Evolutionary conservation across 1,140 invertebrate species (phyloP).

Genomic region (Maniola jurtina): DNA sequence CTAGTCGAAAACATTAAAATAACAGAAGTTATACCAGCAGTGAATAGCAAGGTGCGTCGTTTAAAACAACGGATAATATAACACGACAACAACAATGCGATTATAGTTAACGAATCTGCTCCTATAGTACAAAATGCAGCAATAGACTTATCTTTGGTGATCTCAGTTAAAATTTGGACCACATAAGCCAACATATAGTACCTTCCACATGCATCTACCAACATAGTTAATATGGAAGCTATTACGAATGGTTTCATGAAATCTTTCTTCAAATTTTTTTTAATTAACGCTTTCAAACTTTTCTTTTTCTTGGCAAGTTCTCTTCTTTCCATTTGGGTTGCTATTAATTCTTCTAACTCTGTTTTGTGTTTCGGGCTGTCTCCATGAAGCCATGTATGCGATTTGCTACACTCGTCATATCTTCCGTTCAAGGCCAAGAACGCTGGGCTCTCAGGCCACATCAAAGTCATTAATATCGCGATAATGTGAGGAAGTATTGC

Average conservation of each 20-base stretch:
- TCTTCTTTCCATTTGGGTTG: slow-evolving; percentile 30
- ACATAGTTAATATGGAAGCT: slow-evolving; percentile 32
- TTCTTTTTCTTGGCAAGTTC: slow-evolving; percentile 18
- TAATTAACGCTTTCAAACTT: slow-evolving; percentile 9
- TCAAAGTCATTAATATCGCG: slow-evolving; percentile 30
- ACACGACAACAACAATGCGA: slow-evolving; percentile 35
- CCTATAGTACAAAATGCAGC: slow-evolving; percentile 42
- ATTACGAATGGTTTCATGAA: slow-evolving; percentile 45
- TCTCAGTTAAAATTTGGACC: slow-evolving; percentile 43
- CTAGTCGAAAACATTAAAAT: slow-evolving; percentile 42
- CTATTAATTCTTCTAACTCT: slow-evolving; percentile 30
- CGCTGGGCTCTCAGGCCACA: slow-evolving; percentile 49
- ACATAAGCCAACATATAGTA: slow-evolving; percentile 44
- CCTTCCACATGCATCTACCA: slow-evolving; percentile 43
- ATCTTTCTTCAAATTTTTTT: slow-evolving; percentile 32
- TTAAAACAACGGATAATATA: slow-evolving; percentile 37
- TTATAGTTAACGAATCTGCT: slow-evolving; percentile 37
- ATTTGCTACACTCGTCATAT: slow-evolving; percentile 32
- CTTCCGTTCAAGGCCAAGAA: slow-evolving; percentile 41
- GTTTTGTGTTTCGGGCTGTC: slow-evolving; percentile 26
- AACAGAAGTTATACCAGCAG: slow-evolving; percentile 30
- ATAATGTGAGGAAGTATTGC: slow-evolving; percentile 23
- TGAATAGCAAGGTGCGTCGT: slow-evolving; percentile 41
- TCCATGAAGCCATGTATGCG: slow-evolving; percentile 34
- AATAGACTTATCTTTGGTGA: slow-evolving; percentile 37